Conservation (phyloP, 2,888 invertebrate species). For the Ormyrus rosae region DNA sequence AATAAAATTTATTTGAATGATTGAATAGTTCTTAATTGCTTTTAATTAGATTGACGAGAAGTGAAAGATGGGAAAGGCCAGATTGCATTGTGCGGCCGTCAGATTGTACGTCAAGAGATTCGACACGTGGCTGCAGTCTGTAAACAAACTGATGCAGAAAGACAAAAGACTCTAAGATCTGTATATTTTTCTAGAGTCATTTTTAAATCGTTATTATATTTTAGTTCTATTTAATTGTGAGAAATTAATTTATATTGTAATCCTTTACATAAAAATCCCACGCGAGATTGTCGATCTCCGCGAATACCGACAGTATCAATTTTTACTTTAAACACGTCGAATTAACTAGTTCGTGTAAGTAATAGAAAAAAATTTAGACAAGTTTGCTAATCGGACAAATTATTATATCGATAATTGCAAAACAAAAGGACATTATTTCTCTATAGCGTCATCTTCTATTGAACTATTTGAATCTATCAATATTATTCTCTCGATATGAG, state of each 20-base stretch:
- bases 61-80: background rate
- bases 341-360: no score
- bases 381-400: background rate
- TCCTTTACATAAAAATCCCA: no score
- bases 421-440: constrained; percentile 34
- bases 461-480: constrained; percentile 39
- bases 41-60: constrained; percentile 2
- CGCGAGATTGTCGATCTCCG: no score
- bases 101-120: constrained; percentile 20
- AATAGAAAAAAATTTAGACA: background rate
- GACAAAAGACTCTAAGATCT: constrained; percentile 11
- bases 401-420: constrained; percentile 25
- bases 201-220: background rate
- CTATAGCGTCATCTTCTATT: constrained; percentile 29
- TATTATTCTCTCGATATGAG: constrained; percentile 31
- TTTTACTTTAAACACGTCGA: no score
- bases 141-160: constrained; percentile 24
- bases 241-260: no score
- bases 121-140: constrained; percentile 7
- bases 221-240: no score
- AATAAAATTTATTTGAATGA: no score
- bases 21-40: no score
- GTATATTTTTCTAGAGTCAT: background rate
- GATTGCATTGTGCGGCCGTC: constrained; percentile 14
- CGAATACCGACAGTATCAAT: no score